Evolutionary conservation across 2,797 vertebrate species (phyloP).

Genomic region (Salmo trutta): DNA sequence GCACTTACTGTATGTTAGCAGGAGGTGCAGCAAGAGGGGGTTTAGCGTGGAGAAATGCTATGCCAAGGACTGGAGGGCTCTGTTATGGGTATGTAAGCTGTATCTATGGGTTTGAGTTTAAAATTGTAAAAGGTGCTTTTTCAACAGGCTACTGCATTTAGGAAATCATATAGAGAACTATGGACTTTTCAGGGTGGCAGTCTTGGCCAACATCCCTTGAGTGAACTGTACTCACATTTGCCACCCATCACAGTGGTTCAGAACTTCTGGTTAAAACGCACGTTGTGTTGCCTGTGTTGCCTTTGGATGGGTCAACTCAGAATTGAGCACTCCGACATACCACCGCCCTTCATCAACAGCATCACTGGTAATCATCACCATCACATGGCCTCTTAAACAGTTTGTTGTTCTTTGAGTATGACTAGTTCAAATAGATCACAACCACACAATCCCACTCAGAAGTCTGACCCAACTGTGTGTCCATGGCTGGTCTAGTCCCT

Average conservation of each 20-base stretch:
- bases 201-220: not conserved
- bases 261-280: constrained; percentile 14
- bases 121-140: not conserved
- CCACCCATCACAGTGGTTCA: constrained; percentile 16
- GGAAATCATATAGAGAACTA: not conserved
- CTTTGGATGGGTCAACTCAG: constrained; percentile 33
- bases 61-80: not conserved
- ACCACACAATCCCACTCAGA: not conserved
- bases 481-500: not conserved
- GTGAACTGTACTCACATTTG: not conserved
- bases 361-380: constrained; percentile 29
- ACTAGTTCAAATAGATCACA: not conserved
- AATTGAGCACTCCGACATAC: constrained; percentile 13
- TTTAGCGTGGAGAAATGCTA: not conserved
- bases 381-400: constrained; percentile 23
- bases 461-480: not conserved
- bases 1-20: not conserved
- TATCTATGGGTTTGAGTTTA: not conserved
- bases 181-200: not conserved
- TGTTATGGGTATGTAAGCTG: not conserved
- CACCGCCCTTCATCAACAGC: constrained; percentile 44
- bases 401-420: not conserved
- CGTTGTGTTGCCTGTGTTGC: not conserved
- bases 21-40: not conserved
- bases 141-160: not conserved